phyloP scores from a whole-genome alignment of 1,140 invertebrate genomes.

The Latrodectus geometricus region DNA sequence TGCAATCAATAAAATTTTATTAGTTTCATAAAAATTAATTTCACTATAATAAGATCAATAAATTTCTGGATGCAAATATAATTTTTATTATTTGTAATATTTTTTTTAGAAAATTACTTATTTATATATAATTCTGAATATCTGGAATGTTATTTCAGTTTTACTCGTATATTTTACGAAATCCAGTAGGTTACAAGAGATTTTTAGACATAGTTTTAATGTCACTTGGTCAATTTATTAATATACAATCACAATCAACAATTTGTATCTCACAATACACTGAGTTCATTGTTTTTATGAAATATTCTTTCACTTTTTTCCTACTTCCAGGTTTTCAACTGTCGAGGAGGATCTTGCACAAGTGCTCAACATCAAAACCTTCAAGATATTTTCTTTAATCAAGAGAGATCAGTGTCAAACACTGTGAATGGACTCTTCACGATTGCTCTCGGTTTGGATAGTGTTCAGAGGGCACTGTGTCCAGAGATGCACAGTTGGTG shows the following conservation, averaged over 20 bases:
- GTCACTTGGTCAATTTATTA: no score
- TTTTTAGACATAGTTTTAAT: no score
- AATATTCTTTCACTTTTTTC: background rate
- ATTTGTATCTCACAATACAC: background rate
- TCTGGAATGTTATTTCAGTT: no score
- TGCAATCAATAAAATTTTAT: no score
- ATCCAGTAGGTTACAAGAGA: no score
- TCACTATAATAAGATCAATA: no score
- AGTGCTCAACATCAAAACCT: conserved; percentile 2
- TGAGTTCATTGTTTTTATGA: background rate
- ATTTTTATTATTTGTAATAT: no score
- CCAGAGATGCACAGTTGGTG: conserved; percentile 64
- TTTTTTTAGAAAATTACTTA: no score
- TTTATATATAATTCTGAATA: no score
- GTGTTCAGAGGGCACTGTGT: conserved; percentile 66
- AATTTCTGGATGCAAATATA: no score
- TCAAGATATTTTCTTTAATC: conserved; percentile 32
- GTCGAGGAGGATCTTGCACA: conserved; percentile 65
- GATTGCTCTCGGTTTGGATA: conserved; percentile 66
- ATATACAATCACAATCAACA: background rate
- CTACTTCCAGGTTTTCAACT: conserved; percentile 62
- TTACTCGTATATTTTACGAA: no score
- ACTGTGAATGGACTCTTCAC: conserved; percentile 69
- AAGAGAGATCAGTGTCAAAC: conserved; percentile 67
- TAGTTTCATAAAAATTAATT: no score